phyloP scores from a whole-genome alignment of 2,888 invertebrate genomes.

The Coleophora deauratella region DNA sequence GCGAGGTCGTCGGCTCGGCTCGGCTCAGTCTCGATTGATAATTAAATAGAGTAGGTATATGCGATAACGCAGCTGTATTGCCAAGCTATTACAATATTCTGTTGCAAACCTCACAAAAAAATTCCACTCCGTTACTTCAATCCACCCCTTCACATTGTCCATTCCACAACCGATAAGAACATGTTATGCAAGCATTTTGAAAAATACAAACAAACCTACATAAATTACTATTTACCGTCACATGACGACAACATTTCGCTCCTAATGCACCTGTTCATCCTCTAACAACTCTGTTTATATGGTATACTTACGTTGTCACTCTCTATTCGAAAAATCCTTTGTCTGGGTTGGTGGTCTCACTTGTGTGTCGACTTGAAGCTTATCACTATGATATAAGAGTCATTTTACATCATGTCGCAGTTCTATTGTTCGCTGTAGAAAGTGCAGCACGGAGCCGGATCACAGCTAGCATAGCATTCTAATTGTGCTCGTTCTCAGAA shows the following conservation, averaged over 20 bases:
- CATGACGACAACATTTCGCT: constrained; percentile 4
- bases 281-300: constrained; percentile 23
- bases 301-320: constrained; percentile 4
- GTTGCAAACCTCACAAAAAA: no score
- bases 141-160: no score
- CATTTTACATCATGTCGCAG: constrained; percentile 19
- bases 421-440: constrained; percentile 46
- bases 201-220: no score
- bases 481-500: constrained; percentile 35
- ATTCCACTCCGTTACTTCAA: no score
- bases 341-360: constrained; percentile 5
- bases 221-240: no score
- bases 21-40: no score
- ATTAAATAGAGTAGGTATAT: no score
- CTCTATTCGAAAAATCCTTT: constrained; percentile 14
- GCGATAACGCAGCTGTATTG: no score
- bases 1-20: constrained; percentile 36
- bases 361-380: constrained; percentile 17
- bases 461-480: constrained; percentile 47
- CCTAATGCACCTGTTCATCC: constrained; percentile 33
- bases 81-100: no score
- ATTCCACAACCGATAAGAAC: no score
- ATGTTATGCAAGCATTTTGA: no score
- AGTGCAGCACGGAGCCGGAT: constrained; percentile 42
- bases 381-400: constrained; percentile 23